Percentiles rank a stretch among this genome's conserved stretches.
These are phyloP conservation scores for Tamias sibiricus DNA, from an alignment of 2,113 vertebrate species.

Conservation along the genomic window DNA sequence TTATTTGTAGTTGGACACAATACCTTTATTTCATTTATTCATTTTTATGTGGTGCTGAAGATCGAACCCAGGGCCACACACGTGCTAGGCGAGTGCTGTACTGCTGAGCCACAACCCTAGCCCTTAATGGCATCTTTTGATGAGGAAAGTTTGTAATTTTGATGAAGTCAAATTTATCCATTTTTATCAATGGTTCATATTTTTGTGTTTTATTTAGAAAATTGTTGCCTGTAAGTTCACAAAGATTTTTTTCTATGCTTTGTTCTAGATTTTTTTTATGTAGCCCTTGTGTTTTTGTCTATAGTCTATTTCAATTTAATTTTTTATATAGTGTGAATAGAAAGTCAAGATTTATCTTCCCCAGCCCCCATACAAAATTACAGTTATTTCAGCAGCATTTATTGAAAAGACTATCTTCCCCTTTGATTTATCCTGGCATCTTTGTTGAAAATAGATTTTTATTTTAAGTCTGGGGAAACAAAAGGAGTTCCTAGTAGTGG, in stretches of 20 bases:
- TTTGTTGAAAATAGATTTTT: constrained; percentile 16
- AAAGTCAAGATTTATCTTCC: neutral
- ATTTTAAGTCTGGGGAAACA: constrained; percentile 43
- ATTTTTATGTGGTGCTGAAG: too few species aligned
- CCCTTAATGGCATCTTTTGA: constrained; percentile 16
- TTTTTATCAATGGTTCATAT: neutral
- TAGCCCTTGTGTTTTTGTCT: neutral
- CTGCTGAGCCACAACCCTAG: too few species aligned
- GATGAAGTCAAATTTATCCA: neutral
- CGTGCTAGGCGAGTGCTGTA: too few species aligned
- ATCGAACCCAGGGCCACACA: too few species aligned
- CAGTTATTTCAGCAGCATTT: neutral
- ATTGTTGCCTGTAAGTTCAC: neutral
- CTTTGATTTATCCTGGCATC: constrained; percentile 1
- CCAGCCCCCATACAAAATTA: neutral
- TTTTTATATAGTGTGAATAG: neutral
- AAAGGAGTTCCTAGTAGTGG: neutral
- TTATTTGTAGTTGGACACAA: too few species aligned
- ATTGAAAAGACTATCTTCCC: neutral
- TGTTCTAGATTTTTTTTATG: neutral
- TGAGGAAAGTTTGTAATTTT: constrained; percentile 40
- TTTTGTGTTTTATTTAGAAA: constrained; percentile 40
- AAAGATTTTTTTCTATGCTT: constrained; percentile 26
- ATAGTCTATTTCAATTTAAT: constrained; percentile 19
- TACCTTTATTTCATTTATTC: too few species aligned